These are phyloP conservation scores for Taenioides sp. DNA, from an alignment of 2,797 vertebrate species.

Conservation along the genomic window DNA sequence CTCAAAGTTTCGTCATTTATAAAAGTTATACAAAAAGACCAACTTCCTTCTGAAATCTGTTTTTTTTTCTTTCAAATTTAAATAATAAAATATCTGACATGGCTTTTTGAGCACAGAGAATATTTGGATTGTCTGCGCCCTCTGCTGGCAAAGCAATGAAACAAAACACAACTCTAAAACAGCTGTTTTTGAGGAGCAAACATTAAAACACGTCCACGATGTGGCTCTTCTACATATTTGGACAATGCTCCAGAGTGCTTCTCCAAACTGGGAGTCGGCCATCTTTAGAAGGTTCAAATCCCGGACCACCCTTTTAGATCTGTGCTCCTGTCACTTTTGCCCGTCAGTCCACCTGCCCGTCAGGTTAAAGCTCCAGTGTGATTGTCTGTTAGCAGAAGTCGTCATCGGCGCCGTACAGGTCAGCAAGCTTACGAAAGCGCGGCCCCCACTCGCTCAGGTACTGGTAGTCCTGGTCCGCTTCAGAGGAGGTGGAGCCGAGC, in stretches of 20 bases:
- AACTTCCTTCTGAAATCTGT: too few species aligned
- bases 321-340: neutral
- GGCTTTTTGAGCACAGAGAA: too few species aligned
- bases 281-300: neutral
- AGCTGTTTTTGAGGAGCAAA: too few species aligned
- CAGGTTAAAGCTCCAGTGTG: conserved; percentile 11
- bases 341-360: neutral
- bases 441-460: conserved; percentile 97
- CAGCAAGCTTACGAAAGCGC: conserved; percentile 91
- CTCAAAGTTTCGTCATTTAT: too few species aligned
- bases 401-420: conserved; percentile 90
- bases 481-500: conserved; percentile 85
- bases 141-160: neutral
- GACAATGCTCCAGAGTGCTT: neutral
- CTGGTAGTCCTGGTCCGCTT: conserved; percentile 91
- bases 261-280: neutral
- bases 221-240: neutral
- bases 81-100: too few species aligned
- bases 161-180: neutral
- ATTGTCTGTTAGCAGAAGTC: conserved; percentile 84
- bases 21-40: too few species aligned
- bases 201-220: too few species aligned
- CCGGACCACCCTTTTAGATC: neutral
- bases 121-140: neutral
- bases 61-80: too few species aligned